Base-by-base conservation (phyloP, 2,888 invertebrate species). In the Callosobruchus maculatus region DNA sequence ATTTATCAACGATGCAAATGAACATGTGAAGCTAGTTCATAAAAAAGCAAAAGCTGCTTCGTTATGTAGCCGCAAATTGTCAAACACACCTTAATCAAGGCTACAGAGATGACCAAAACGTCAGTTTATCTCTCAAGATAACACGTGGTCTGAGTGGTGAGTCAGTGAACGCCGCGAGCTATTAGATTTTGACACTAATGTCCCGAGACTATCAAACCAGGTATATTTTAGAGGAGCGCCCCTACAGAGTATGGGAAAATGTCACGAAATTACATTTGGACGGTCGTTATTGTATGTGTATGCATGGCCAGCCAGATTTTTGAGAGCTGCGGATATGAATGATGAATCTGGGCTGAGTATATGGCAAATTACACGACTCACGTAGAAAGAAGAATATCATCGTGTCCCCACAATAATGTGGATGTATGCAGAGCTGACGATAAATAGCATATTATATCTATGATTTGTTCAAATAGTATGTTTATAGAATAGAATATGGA, bases 191-290 rank as follows among this genome's bases (percentile, higher is more conserved):
- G 7, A 5, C 13, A 13, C 49, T 49, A 49, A 3, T 49, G 13
- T 49, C 1, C 4, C 49, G 13, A 7, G 13, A 13, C 49, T 49
- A 49, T 13, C 18, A 49, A n/a, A 1, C 49, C 49, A 49, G 49
- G 49, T 49, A 49, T 49, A 49, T 13, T 49, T 18, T 49, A 18
- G 13, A 49, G 49, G 18, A 49, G 13, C 9, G 49, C 4, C 49
- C 5, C 1, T 49, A 49, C 49, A 49, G 76, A 75, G 77, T 77
- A 76, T 71, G 75, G 76, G 76, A 78, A 78, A 76, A 77, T 76
- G 75, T 77, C 78, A 75, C 75, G 26, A 74, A 74, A 74, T 74
- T 72, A 49, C 49, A 49, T 49, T 5, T 49, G 49, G 49, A 49
- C 49, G 5, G 49, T 74, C 74, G 72, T 74, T 74, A 71, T 71